Percentiles rank a stretch among this genome's conserved stretches.
Evolutionary conservation across 2,113 vertebrate species (phyloP).

Genomic region (Butorides virescens): DNA sequence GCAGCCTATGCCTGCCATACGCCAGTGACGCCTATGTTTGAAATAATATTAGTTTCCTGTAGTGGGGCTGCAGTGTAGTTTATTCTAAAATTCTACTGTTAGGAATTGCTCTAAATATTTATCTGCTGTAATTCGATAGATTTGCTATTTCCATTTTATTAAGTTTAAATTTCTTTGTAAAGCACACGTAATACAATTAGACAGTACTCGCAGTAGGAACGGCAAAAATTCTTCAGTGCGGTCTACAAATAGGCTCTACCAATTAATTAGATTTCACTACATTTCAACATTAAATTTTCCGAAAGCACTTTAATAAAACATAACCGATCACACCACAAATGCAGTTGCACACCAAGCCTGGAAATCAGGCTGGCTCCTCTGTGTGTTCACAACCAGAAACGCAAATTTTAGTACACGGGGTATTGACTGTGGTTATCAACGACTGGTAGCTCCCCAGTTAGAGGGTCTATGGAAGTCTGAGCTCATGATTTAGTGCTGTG

Average conservation of each 20-base stretch:
- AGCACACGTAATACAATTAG: neutral
- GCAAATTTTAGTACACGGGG: neutral
- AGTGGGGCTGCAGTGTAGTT: neutral
- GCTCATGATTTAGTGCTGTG: neutral
- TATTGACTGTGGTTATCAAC: neutral
- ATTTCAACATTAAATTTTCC: neutral
- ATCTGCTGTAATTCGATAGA: neutral
- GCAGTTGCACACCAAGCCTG: neutral
- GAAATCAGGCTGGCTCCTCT: neutral
- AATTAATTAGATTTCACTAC: neutral
- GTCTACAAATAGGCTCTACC: neutral
- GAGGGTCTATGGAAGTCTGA: neutral
- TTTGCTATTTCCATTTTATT: neutral
- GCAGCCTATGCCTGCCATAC: neutral
- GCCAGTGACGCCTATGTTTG: neutral
- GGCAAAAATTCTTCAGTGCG: neutral
- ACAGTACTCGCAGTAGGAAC: neutral
- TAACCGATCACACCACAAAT: neutral
- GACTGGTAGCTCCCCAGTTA: neutral
- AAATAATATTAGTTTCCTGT: neutral
- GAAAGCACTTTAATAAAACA: neutral
- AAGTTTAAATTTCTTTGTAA: neutral
- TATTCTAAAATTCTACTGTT: neutral
- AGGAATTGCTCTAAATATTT: neutral
- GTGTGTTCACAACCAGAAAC: neutral